Evolutionary conservation across 2,113 vertebrate genomes (phyloP), one percentile per base, ranked within the genome.

Genomic region (Chamaetylas fuelleborni): DNA sequence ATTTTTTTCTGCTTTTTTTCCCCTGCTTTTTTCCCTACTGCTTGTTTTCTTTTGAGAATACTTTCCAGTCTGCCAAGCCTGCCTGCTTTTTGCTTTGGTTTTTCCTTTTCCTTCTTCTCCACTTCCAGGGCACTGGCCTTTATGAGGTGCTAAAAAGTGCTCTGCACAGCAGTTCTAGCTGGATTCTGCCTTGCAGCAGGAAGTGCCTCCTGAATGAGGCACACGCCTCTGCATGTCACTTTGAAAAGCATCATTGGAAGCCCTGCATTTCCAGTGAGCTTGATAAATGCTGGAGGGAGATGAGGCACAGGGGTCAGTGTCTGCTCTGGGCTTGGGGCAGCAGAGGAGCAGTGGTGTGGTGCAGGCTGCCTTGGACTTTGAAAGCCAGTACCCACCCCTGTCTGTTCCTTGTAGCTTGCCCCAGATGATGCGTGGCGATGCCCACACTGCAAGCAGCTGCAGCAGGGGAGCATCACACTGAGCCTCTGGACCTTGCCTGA

Each of bases 401-500:
- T 43, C 51, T 58, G 4, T 95, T 86, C 31, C 81, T 97, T 97
- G 80, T 94, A 99, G 99, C 98, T 99, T 94, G 99, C 99, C 85
- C 99, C 99, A 3, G 99, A 99, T 28, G 99, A 99, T 2, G 99
- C 99, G 28, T 99, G 99, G 99, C 98, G 99, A 84, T 99, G 99
- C 96, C 99, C 99, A 7, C 99, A 99, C 97, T 99, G 99, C 94
- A 99, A 99, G 97, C 99, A 99, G 98, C 98, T 99, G 92, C 99
- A 99, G 97, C 99, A 99, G 92, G 99, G 99, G 34, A 99, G 98
- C 93, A 99, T 99, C 86, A 99, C 99, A 20, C 97, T 99, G 87
- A 99, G 99, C 97, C 98, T 99, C 88, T 99, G 99, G 99, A 99
- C 99, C 26, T 98, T 99, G 77, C 99, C 99, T 1, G 99, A 99